These are phyloP conservation scores for Halcyon malimbica DNA, from an alignment of 2,113 vertebrate genomes.

Conservation along the genomic window DNA sequence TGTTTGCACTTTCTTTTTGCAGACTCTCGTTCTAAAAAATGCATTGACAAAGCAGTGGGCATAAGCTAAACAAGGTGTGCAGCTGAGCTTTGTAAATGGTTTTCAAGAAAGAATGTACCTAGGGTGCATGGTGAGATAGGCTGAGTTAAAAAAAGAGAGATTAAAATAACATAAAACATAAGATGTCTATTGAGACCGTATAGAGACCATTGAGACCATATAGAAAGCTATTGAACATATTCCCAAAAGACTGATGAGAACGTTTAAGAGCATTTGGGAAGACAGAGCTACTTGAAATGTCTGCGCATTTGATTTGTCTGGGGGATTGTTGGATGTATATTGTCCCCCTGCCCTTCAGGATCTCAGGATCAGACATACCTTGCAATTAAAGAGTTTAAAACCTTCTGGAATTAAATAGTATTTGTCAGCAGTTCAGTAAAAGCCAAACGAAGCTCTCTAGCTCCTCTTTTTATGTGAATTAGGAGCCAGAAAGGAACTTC, in stretches of 20 bases:
- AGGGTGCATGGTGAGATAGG: background rate
- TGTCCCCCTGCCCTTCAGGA: background rate
- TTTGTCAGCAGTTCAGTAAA: slow-evolving; percentile 11
- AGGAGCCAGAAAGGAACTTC: background rate
- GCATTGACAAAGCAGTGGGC: slow-evolving; percentile 6
- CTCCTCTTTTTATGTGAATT: background rate
- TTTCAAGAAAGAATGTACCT: background rate
- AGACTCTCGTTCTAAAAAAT: background rate
- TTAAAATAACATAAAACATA: background rate
- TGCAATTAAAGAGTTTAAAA: slow-evolving; percentile 17
- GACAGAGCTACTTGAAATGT: background rate
- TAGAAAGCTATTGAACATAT: background rate
- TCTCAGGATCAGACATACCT: background rate
- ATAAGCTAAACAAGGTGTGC: slow-evolving; percentile 23
- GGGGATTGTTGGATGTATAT: background rate
- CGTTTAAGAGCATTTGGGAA: background rate
- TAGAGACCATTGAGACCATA: background rate
- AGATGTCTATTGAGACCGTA: background rate
- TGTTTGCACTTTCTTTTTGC: slow-evolving; percentile 34
- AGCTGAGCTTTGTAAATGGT: background rate
- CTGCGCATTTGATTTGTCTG: background rate
- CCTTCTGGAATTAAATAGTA: background rate
- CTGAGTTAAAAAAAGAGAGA: background rate
- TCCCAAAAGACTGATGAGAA: background rate
- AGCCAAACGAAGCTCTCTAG: background rate